Conservation (phyloP, 1,140 invertebrate genomes). For the Phymorhynchus buccinoides region DNA sequence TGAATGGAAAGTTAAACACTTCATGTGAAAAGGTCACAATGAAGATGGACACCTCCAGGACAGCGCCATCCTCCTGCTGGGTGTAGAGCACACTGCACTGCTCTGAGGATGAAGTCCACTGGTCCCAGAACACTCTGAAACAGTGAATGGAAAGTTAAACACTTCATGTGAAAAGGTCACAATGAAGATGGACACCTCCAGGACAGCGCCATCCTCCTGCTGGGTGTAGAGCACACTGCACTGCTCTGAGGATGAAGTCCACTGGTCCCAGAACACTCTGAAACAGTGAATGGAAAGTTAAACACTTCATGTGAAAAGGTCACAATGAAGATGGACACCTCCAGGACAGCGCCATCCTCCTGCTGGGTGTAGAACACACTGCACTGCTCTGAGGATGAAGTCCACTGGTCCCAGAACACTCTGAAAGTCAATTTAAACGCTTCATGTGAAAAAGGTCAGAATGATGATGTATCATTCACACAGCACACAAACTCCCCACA, state of each 20-base stretch:
- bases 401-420: slow-evolving; percentile 10
- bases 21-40: too few species aligned
- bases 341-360: background rate
- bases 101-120: background rate
- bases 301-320: too few species aligned
- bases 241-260: background rate
- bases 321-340: too few species aligned
- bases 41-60: background rate
- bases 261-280: slow-evolving; percentile 28
- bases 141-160: background rate
- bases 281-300: slow-evolving; percentile 3
- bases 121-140: slow-evolving; percentile 33
- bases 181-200: background rate
- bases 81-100: background rate
- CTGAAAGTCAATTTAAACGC: slow-evolving; percentile 3
- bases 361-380: slow-evolving; percentile 17
- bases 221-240: background rate
- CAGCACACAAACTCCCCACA: too few species aligned
- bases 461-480: too few species aligned
- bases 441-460: too few species aligned
- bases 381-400: background rate
- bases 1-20: background rate
- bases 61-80: slow-evolving; percentile 3
- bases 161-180: too few species aligned
- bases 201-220: background rate